These are phyloP conservation scores for Steinernema feltiae DNA, from an alignment of 1,140 invertebrate species.

Conservation along the genomic window DNA sequence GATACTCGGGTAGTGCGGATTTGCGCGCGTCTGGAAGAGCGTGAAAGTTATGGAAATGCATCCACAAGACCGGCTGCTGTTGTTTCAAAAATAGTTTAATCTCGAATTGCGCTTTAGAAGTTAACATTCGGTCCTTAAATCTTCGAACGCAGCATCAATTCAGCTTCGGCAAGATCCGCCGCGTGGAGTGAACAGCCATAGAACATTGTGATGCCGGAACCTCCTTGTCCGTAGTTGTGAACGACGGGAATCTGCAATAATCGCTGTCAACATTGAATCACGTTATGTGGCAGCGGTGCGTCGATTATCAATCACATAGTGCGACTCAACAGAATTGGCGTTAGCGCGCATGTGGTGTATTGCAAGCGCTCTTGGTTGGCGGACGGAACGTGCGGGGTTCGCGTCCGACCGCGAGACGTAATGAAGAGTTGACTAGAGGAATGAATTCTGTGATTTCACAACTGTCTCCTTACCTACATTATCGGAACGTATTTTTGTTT, in stretches of 20 bases:
- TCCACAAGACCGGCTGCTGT: too few relatives aligned
- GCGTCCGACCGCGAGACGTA: neutral
- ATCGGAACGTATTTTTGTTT: constrained; percentile 19
- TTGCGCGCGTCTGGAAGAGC: too few relatives aligned
- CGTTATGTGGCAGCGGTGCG: too few relatives aligned
- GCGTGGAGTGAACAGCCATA: constrained; percentile 76
- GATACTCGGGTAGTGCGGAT: too few relatives aligned
- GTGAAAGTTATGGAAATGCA: too few relatives aligned
- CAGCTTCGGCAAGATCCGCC: constrained; percentile 66
- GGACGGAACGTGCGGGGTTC: neutral
- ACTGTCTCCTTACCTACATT: constrained; percentile 13
- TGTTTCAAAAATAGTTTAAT: too few relatives aligned
- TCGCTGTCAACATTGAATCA: neutral
- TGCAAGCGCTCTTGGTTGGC: neutral
- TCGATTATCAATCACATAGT: too few relatives aligned
- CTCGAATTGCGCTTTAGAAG: neutral
- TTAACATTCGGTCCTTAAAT: constrained; percentile 3
- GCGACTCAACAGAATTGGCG: neutral
- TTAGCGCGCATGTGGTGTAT: neutral
- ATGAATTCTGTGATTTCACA: constrained; percentile 4
- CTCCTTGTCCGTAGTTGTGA: constrained; percentile 87
- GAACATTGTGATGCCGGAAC: constrained; percentile 77
- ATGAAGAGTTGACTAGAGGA: constrained; percentile 13
- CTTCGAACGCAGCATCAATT: neutral
- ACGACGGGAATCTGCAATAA: constrained; percentile 64